Base-by-base conservation (phyloP, 2,113 vertebrate species). In the Aptenodytes forsteri region DNA sequence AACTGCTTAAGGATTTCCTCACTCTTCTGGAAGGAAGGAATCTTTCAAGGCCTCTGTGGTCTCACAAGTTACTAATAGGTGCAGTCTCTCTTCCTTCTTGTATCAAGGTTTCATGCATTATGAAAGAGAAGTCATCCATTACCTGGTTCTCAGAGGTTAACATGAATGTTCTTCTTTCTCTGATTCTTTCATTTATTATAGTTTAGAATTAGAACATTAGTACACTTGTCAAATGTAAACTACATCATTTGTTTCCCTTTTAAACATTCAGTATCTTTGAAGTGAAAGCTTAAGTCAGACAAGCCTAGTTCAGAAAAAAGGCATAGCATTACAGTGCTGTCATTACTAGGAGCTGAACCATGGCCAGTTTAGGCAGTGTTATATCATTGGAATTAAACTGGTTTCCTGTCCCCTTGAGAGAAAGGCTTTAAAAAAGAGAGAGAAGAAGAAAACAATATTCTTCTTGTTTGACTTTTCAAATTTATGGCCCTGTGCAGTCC, bases 361-460 rank as follows among this genome's bases (percentile, higher is more conserved):
- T 49, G 13, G 93, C 96, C 94, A 96, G 87, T 95, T 92, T 92
- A 91, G 90, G 92, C 97, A 97, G 81, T 47, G 78, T 97, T 97
- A 95, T 97, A 96, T 97, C 93, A 90, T 89, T 97, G 96, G 96
- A 98, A 98, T 96, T 96, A 97, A 91, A 90, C 77, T 90, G 90
- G 86, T 96, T 97, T 98, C 97, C 91, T 98, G 96, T 97, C 88
- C 90, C 93, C 89, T 97, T 91, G 95, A 96, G 93, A 96, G 83
- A 91, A 94, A 89, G 55, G 54, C 89, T 95, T 94, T 94, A 95
- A 96, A 98, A 97, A 95, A 93, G 83, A 96, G 69, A 83, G 62
- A 46, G 55, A 78, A 97, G 87, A 95, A 81, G 91, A 98, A 98
- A 98, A 97, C 97, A 98, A 95, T 93, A 96, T 97, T 97, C 91